Percentiles rank a stretch among this genome's conserved stretches.
Conservation (phyloP, 2,888 invertebrate species). For the Aphrophora alni region DNA sequence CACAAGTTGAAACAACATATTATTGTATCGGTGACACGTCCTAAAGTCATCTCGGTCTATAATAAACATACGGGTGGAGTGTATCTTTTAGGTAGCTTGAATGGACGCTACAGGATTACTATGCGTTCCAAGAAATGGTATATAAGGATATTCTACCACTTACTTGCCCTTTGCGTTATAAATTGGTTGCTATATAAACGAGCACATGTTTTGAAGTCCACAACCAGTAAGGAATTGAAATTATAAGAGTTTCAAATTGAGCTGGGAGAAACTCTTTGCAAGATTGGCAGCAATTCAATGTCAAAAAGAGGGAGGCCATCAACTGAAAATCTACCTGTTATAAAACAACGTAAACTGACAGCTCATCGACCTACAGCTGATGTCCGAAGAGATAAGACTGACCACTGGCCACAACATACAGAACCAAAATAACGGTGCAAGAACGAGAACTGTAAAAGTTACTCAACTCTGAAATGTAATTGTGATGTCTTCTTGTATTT, state of each 20-base stretch:
- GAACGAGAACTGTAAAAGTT: constrained; percentile 1
- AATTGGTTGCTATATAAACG: constrained; percentile 50
- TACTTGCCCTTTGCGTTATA: constrained; percentile 46
- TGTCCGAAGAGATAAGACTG: constrained; percentile 21
- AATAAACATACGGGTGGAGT: constrained; percentile 53
- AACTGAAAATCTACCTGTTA: neutral
- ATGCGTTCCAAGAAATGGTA: constrained; percentile 53
- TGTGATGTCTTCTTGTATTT: constrained; percentile 12
- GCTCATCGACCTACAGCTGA: constrained; percentile 16
- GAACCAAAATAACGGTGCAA: constrained; percentile 10
- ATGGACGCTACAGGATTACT: constrained; percentile 51
- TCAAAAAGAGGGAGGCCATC: constrained; percentile 24
- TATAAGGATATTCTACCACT: constrained; percentile 50
- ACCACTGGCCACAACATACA: constrained; percentile 15
- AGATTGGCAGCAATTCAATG: neutral
- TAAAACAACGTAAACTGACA: neutral
- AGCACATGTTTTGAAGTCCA: constrained; percentile 32
- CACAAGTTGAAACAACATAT: constrained; percentile 42
- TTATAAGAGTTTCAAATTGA: constrained; percentile 12
- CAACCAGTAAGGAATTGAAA: neutral
- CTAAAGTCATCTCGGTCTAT: constrained; percentile 51
- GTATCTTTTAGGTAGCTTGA: constrained; percentile 48
- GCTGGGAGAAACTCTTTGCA: constrained; percentile 14
- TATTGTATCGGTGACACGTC: constrained; percentile 49
- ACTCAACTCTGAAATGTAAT: constrained; percentile 12